Base-by-base conservation (phyloP, 2,888 invertebrate genomes). In the Andrena flavipes region DNA sequence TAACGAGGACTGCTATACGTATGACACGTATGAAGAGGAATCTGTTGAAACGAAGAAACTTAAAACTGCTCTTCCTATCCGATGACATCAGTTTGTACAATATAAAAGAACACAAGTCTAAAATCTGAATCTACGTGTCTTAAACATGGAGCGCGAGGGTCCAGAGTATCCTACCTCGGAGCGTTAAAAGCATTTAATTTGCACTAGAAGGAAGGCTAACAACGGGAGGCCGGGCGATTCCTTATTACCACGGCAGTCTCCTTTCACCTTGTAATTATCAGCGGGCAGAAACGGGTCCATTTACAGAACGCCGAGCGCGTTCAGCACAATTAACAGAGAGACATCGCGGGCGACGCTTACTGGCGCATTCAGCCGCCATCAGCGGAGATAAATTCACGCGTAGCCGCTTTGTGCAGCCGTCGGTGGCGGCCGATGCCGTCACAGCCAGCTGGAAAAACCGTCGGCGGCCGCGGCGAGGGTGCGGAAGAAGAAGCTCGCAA, bases 401-500 rank as follows among this genome's bases (percentile, higher is more conserved):
- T 82, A 77, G 71, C 82, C 51, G 74, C 74, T 78, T 82, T 82
- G 82, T 73, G 82, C 54, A 48, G 8, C 56, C 23, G 23, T 26
- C 23, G 56, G 20, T 56, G 56, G 74, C 54, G 73, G 64, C 70
- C 73, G 83, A 74, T 70, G 74, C 60, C 56, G 67, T 82, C 83
- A 74, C 70, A 74, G 63, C 71, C 62, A 71, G 78, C 76, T 78
- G 83, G 83, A 84, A 84, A 84, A 84, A 78, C 72, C 83, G 76
- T 71, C 81, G 84, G 56, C 73, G 84, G 82, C 72, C 83, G 80
- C 68, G 68, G 76, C 73, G 82, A 79, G 84, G 76, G 69, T 77
- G 81, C 85, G 87, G 75, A 72, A 82, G 85, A 85, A 84, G 85
- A 84, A 80, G 85, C 86, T 82, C 73, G 83, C 82, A 84, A 86